A percentile compares a stretch with the other conserved stretches of the same genome.
phyloP scores from a whole-genome alignment of 1,140 invertebrate genomes.

The Aphaenogaster floridana region DNA sequence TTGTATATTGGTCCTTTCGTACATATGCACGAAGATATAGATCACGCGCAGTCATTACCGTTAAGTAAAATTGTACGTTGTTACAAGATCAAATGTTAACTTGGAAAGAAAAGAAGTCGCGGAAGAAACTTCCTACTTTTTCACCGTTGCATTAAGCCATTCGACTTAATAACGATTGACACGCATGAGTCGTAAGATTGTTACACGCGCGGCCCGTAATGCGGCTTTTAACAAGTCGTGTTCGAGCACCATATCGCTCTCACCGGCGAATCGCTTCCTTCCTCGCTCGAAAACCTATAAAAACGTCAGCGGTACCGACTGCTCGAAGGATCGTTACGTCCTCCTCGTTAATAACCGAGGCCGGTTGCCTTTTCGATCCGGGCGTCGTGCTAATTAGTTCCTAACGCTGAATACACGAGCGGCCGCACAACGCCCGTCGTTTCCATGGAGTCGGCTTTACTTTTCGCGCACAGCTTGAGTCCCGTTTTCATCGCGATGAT shows the following conservation, averaged over 20 bases:
- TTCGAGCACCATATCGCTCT: constrained; percentile 68
- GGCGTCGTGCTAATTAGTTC: constrained; percentile 78
- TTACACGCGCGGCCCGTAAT: constrained; percentile 53
- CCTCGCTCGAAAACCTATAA: constrained; percentile 75
- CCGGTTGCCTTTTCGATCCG: constrained; percentile 73
- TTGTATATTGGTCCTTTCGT: not conserved
- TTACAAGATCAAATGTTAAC: constrained; percentile 17
- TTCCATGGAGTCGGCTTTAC: constrained; percentile 67
- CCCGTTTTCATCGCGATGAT: constrained; percentile 58
- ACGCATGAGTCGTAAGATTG: constrained; percentile 55
- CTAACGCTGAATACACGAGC: constrained; percentile 70
- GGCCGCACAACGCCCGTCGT: constrained; percentile 52
- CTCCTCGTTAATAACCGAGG: constrained; percentile 71
- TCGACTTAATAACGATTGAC: constrained; percentile 63
- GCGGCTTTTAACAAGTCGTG: constrained; percentile 70
- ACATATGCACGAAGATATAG: not conserved
- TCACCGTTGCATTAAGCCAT: constrained; percentile 49
- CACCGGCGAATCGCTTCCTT: constrained; percentile 73
- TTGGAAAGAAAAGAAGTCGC: constrained; percentile 11
- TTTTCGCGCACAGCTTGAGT: constrained; percentile 53
- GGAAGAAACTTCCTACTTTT: constrained; percentile 47
- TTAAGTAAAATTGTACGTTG: constrained; percentile 12
- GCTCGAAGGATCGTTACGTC: constrained; percentile 78
- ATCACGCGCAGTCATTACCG: not conserved
- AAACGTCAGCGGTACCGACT: constrained; percentile 71